Evolutionary conservation across 35 echinoderm and acorn worm genomes (phyloP), one percentile per base, ranked within the genome.

Genomic region (Ophioderma brevispina): DNA sequence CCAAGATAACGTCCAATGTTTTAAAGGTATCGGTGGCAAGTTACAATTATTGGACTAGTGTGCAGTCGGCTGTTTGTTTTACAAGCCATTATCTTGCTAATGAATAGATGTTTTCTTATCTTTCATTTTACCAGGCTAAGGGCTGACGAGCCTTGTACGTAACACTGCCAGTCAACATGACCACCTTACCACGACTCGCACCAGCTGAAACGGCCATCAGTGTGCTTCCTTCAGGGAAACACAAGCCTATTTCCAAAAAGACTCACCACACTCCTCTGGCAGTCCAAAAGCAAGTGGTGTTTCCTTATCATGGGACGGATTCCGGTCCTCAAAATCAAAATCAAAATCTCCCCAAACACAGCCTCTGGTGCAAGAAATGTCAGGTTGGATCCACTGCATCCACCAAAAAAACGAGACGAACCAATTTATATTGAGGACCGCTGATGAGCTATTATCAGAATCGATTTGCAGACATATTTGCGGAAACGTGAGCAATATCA

Each of bases 401-500:
- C 92, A 39, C 59, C 92, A n/a, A n/a, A 55, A 40, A 77, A 55
- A 36, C 35, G 32, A 19, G 64, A 77, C 21, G 38, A 86, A 39
- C 82, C 92, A 31, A 78, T 94, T 0, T 78, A 33, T 81, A 77
- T 94, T 17, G 92, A 94, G n/a, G 33, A 94, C 92, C 32, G 89
- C 92, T 59, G 78, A 89, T 64, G 40, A 80, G 49, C 86, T n/a
- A 94, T 55, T 94, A 84, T 42, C 64, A 84, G 49, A 94, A 94
- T 89, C n/a, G 86, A 94, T 2, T 36, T 88, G 5, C 82, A 87
- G 49, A 78, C 86, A 78, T 40, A 78, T 10, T 41, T 64, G 30
- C 84, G 89, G 87, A 94, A 94, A 84, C 76, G 92, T 78, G 86
- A 88, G 75, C 82, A 94, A 43, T 94, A 94, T 84, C 80, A 94